phyloP scores from a whole-genome alignment of 2,113 vertebrate genomes.

The Hiodon alosoides region DNA sequence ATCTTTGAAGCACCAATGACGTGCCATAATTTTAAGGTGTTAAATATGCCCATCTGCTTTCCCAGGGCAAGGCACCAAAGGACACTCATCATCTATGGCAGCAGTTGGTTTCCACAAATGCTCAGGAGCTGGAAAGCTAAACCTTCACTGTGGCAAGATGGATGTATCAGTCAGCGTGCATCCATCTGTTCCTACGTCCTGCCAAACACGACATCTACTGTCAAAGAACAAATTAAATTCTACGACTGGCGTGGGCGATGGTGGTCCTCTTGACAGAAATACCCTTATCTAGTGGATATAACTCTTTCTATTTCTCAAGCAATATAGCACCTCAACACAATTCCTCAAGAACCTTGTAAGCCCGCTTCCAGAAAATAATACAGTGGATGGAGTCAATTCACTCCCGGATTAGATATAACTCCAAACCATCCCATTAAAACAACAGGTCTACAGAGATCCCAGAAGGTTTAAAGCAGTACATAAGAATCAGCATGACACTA shows the following conservation, averaged over 20 bases:
- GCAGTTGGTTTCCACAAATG: constrained; percentile 30
- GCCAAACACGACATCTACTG: constrained; percentile 32
- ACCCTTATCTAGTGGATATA: constrained; percentile 17
- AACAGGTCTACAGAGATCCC: background rate
- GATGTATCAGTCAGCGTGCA: constrained; percentile 41
- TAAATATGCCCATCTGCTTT: constrained; percentile 49
- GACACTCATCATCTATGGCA: constrained; percentile 34
- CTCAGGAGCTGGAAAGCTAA: constrained; percentile 37
- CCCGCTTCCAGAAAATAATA: constrained; percentile 25
- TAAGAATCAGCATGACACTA: background rate
- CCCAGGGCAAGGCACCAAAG: constrained; percentile 28
- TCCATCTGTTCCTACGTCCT: constrained; percentile 46
- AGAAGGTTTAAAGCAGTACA: background rate
- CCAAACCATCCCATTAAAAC: constrained; percentile 22
- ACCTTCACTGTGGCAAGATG: constrained; percentile 41
- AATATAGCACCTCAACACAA: constrained; percentile 25
- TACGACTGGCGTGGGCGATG: constrained; percentile 26
- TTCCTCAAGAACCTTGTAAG: constrained; percentile 16
- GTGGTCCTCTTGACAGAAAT: constrained; percentile 35
- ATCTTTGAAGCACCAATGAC: constrained; percentile 21
- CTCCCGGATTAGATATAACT: constrained; percentile 15
- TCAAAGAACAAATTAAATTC: constrained; percentile 36
- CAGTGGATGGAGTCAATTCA: constrained; percentile 17
- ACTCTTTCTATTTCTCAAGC: constrained; percentile 26
- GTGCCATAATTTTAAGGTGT: constrained; percentile 29